Conservation (phyloP, 2,888 invertebrate species). For the Melitaea athalia region DNA sequence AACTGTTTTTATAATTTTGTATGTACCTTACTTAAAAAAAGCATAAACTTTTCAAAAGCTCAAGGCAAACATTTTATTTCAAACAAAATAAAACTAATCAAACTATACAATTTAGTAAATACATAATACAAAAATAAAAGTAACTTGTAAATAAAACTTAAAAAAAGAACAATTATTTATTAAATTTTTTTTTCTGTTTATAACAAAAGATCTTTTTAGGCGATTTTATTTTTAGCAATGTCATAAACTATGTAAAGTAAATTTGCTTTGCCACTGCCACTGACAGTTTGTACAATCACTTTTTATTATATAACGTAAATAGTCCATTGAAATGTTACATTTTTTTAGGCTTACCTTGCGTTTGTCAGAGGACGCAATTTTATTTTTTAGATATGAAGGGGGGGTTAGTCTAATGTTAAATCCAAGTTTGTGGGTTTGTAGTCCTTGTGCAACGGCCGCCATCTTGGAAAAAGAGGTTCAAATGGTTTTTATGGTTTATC, state of each 20-base stretch:
- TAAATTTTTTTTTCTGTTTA: slow-evolving; percentile 18
- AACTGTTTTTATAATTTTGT: neutral
- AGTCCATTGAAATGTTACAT: too few relatives aligned
- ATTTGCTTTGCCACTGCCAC: slow-evolving; percentile 7
- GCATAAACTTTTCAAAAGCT: slow-evolving; percentile 35
- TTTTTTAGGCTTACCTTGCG: too few relatives aligned
- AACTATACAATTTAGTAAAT: slow-evolving; percentile 71
- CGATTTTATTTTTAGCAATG: slow-evolving; percentile 8
- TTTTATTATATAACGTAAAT: slow-evolving; percentile 24
- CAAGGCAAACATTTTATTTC: slow-evolving; percentile 48
- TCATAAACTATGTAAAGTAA: neutral
- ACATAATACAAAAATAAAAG: slow-evolving; percentile 68
- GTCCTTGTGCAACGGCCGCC: too few relatives aligned
- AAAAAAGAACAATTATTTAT: slow-evolving; percentile 69
- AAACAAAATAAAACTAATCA: slow-evolving; percentile 51
- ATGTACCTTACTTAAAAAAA: slow-evolving; percentile 25
- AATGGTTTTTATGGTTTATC: too few relatives aligned
- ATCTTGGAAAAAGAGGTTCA: too few relatives aligned
- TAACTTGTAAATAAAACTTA: slow-evolving; percentile 67
- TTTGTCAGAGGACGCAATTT: too few relatives aligned
- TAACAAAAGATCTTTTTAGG: slow-evolving; percentile 15
- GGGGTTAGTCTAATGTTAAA: too few relatives aligned
- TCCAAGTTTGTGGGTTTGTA: too few relatives aligned
- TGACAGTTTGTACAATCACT: slow-evolving; percentile 17
- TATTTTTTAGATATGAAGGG: too few relatives aligned